These are phyloP conservation scores for Patiria miniata DNA, from an alignment of 35 echinoderm and acorn worm genomes.

Conservation along the genomic window DNA sequence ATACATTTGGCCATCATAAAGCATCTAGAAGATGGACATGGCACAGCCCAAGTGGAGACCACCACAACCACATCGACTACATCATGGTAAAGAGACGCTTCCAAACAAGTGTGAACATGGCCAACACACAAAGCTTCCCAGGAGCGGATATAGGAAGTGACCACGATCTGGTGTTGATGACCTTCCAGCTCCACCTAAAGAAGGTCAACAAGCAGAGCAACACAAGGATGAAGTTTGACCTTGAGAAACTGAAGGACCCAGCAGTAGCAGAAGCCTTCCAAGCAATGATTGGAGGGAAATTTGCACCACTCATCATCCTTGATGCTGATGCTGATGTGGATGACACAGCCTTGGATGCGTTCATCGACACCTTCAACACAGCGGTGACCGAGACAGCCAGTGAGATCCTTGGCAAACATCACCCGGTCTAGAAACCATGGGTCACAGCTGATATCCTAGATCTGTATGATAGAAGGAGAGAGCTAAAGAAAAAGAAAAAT, in stretches of 20 bases:
- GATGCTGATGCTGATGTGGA: neutral
- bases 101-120: slow-evolving; percentile 33
- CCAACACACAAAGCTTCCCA: slow-evolving; percentile 43
- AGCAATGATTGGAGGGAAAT: slow-evolving; percentile 20
- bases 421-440: neutral
- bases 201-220: slow-evolving; percentile 24
- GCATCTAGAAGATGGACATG: slow-evolving; percentile 27
- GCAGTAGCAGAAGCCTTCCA: slow-evolving; percentile 20
- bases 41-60: slow-evolving; percentile 3
- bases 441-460: neutral
- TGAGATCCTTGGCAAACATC: slow-evolving; percentile 41
- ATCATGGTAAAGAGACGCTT: slow-evolving; percentile 31
- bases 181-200: slow-evolving; percentile 19
- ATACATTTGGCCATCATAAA: slow-evolving; percentile 50
- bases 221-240: slow-evolving; percentile 2
- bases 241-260: neutral
- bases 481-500: slow-evolving; percentile 10
- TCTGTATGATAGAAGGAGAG: slow-evolving; percentile 27
- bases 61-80: slow-evolving; percentile 55
- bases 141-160: slow-evolving; percentile 47
- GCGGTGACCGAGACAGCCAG: slow-evolving; percentile 30
- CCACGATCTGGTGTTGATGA: slow-evolving; percentile 46
- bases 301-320: neutral
- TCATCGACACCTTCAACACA: slow-evolving; percentile 5
- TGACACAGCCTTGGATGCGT: neutral